Base-by-base conservation (phyloP, 2,888 invertebrate genomes). In the Tryphoninae sp. region DNA sequence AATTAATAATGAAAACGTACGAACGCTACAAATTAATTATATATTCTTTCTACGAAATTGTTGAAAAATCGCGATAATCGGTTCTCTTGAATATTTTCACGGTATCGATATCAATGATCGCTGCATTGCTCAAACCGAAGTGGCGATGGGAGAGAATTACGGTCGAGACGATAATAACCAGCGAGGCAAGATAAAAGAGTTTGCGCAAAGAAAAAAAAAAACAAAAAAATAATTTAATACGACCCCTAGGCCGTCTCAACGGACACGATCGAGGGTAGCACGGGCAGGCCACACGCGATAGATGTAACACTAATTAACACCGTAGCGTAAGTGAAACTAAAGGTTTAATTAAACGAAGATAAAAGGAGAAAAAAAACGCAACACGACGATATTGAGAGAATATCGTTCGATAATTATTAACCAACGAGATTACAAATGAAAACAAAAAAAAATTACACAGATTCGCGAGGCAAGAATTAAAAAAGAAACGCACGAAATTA, bases 211-310 rank as follows among this genome's bases (percentile, higher is more conserved):
- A 19, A 19, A 51, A 26, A 45, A 62, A 40, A 53, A 68, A 55
- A 19, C 51, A 51, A 55, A 72, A 55, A 76, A 42, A 45, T 67
- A 67, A 61, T 33, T 33, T 33, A 33, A 33, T 33, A 45, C 45
- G 61, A 51, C 58, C 59, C 45, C 6, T 55, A 16, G 23, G 58
- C 58, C 75, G 67, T 78, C 76, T 11, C 22, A 53, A 69, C 59
- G 64, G 76, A 83, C 83, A 78, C 83, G 88, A 85, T 84, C 84
- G 86, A 88, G 90, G 90, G 87, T 91, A 91, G 91, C 92, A 91
- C 89, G 88, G 90, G 91, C 90, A 87, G 91, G 91, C 90, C 91
- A 91, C 90, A 91, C 91, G 88, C 87, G 87, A 89, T 89, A 90
- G 88, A 88, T 88, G 89, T 90, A 91, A 89, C 88, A 89, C 87